Base-by-base conservation (phyloP, 2,888 invertebrate species). In the Erebia epiphron region DNA sequence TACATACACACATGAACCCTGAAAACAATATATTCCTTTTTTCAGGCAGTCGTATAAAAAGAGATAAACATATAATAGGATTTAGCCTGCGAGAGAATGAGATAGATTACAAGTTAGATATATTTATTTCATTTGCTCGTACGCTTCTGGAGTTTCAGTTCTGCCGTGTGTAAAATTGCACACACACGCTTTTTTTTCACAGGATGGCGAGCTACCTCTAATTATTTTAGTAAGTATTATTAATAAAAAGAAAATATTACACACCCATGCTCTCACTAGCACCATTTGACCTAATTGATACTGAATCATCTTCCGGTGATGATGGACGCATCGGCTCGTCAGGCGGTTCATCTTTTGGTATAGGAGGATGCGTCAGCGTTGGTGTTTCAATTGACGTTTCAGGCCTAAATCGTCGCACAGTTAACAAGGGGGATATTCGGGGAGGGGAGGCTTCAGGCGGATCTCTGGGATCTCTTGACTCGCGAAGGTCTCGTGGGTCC, bases 261-360 rank as follows among this genome's bases (percentile, higher is more conserved):
- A 79, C 85, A 90, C 95, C 95, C 82, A 95, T 90, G 75, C 79
- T 83, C 80, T 95, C 95, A 83, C 89, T 92, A 75, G 93, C 91
- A 75, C 94, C 93, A 79, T 94, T 94, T 62, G 94, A 93, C 82
- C 93, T 87, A 79, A 93, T 83, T 76, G 95, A 95, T 76, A 94
- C 93, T 65, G 93, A 87, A 79, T 95, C 94, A 76, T 94, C 95
- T 85, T 95, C 95, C 13, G 95, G 94, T 57, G 95, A 94, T 60
- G 94, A 93, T 56, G 94, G 88, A 75, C 94, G 89, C 85, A 92
- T 90, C 11, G 87, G 87, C 78, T 94, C 94, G 82, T 94, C 94
- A 71, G 94, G 94, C 18, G 94, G 94, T 77, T 94, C 94, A 75
- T 93, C 93, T 87, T 94, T 94, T 73, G 90, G 95, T 82, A 90